phyloP scores from a whole-genome alignment of 2,797 vertebrate species.

The Rousettus madagascariensis region DNA sequence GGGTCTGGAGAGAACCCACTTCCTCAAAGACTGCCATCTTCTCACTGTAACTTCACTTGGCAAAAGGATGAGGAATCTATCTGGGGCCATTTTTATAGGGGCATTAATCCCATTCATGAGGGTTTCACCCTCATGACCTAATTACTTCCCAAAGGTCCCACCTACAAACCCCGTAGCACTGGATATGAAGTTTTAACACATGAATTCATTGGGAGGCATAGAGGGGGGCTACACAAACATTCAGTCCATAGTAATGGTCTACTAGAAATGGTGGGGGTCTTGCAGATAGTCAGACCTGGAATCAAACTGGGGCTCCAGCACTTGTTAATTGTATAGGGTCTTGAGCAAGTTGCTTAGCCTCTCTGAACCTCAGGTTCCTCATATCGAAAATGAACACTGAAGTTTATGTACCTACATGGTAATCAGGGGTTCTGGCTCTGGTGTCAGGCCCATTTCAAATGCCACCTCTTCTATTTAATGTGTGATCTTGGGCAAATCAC shows the following conservation, averaged over 20 bases:
- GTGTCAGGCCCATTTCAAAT: neutral
- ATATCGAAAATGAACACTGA: neutral
- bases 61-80: neutral
- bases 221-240: neutral
- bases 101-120: neutral
- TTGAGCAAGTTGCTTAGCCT: neutral
- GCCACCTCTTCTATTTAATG: neutral
- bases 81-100: neutral
- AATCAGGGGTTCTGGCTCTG: neutral
- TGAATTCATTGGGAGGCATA: neutral
- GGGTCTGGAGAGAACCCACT: neutral
- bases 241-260: neutral
- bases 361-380: neutral
- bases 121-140: neutral
- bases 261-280: neutral
- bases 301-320: neutral
- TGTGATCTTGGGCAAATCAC: slow-evolving; percentile 15
- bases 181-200: neutral
- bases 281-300: neutral
- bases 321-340: neutral
- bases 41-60: neutral
- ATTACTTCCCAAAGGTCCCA: neutral
- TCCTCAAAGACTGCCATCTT: neutral
- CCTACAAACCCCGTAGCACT: neutral
- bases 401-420: neutral